Evolutionary conservation across 2,888 invertebrate genomes (phyloP).

Genomic region (Andrena chrysosceles): DNA sequence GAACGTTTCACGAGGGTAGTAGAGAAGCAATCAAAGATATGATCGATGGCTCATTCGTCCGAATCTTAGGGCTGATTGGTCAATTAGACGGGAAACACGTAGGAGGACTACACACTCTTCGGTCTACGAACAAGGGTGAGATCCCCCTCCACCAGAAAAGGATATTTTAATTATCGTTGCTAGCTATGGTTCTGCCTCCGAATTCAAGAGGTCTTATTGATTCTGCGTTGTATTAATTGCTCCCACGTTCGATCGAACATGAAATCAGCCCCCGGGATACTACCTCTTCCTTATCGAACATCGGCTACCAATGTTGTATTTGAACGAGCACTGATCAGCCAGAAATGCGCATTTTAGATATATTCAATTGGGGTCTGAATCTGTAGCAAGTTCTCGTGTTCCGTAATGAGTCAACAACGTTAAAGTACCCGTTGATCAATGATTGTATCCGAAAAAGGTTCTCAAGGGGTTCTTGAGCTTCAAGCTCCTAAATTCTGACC

Average conservation of each 20-base stretch:
- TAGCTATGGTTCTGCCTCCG: constrained; percentile 71
- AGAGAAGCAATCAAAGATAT: constrained; percentile 79
- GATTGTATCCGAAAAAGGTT: not conserved
- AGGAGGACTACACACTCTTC: constrained; percentile 77
- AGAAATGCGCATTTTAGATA: not conserved
- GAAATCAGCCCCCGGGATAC: constrained; percentile 54
- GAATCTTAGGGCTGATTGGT: constrained; percentile 84
- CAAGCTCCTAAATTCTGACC: not conserved
- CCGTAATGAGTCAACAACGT: not conserved
- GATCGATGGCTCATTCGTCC: constrained; percentile 83
- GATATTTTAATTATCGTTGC: constrained; percentile 84
- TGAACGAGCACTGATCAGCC: constrained; percentile 20
- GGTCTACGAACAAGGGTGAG: constrained; percentile 70
- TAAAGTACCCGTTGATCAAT: not conserved
- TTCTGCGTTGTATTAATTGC: constrained; percentile 81
- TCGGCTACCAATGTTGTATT: constrained; percentile 14
- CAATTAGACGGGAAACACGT: constrained; percentile 84
- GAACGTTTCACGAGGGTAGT: constrained; percentile 14
- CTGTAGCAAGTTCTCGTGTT: not conserved
- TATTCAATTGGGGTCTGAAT: not conserved
- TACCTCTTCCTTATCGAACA: constrained; percentile 38
- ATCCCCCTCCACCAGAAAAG: constrained; percentile 71
- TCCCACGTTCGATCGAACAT: constrained; percentile 76
- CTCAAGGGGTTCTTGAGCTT: not conserved
- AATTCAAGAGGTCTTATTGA: constrained; percentile 75